Percentiles rank a stretch among this genome's conserved stretches.
These are phyloP conservation scores for Petrolisthes cinctipes DNA, from an alignment of 2,888 invertebrate genomes.

Conservation along the genomic window DNA sequence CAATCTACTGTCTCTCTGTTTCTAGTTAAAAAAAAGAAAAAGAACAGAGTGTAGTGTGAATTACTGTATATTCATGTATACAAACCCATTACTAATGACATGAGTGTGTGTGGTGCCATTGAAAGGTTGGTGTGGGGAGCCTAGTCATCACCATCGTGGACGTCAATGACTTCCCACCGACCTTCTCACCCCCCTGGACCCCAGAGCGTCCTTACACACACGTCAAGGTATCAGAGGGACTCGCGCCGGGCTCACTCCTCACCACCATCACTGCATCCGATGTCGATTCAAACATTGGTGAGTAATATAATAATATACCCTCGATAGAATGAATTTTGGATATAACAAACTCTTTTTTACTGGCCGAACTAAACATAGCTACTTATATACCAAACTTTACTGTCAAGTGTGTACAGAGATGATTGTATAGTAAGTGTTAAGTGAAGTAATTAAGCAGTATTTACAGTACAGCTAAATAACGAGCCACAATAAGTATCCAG, in stretches of 20 bases:
- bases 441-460: no score
- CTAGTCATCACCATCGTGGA: conserved; percentile 76
- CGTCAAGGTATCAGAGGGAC: conserved; percentile 83
- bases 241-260: conserved; percentile 83
- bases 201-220: conserved; percentile 76
- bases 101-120: no score
- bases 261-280: conserved; percentile 84
- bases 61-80: no score
- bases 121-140: conserved; percentile 72
- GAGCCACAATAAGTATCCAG: no score
- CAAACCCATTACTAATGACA: no score
- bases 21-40: no score
- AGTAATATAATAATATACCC: conserved; percentile 73
- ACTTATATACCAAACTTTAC: no score
- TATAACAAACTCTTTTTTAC: not conserved
- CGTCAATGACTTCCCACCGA: conserved; percentile 75
- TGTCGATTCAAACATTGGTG: conserved; percentile 83
- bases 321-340: not conserved
- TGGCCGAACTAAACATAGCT: not conserved
- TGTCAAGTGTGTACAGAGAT: no score
- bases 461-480: no score
- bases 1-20: no score
- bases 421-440: no score
- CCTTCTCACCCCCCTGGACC: conserved; percentile 81
- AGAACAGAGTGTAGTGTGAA: no score